These are phyloP conservation scores for Petromus typicus DNA, from an alignment of 2,113 vertebrate species.

Conservation along the genomic window DNA sequence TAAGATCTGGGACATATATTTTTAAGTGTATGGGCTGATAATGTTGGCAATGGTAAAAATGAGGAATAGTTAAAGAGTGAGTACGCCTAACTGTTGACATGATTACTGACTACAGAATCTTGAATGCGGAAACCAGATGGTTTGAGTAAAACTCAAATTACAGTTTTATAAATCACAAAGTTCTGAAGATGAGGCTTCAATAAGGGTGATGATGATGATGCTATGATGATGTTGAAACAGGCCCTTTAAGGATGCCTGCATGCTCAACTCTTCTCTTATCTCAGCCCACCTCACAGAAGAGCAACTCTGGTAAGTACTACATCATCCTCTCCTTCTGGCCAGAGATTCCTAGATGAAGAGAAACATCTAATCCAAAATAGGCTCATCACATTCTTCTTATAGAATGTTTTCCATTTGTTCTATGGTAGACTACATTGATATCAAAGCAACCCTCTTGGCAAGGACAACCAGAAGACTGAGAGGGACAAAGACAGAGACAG, in stretches of 20 bases:
- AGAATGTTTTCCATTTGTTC: constrained; percentile 20
- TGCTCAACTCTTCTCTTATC: neutral
- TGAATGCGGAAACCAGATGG: neutral
- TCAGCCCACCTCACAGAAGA: neutral
- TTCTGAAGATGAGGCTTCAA: neutral
- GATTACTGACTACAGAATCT: neutral
- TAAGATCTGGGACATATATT: neutral
- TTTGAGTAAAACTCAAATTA: neutral
- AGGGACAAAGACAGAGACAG: too few relatives aligned
- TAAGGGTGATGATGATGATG: neutral
- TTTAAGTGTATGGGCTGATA: neutral
- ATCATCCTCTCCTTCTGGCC: neutral
- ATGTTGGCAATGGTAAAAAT: neutral
- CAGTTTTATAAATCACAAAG: neutral
- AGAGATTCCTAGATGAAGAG: neutral
- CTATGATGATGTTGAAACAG: neutral
- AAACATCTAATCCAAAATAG: neutral
- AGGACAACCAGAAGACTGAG: neutral
- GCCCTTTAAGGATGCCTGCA: neutral
- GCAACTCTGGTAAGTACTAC: neutral
- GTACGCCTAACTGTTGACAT: neutral
- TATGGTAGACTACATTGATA: neutral
- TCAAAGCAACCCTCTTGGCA: constrained; percentile 5
- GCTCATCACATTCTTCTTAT: neutral
- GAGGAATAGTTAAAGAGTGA: neutral